Conservation (phyloP, 2,888 invertebrate genomes). For the Colostygia pectinataria region DNA sequence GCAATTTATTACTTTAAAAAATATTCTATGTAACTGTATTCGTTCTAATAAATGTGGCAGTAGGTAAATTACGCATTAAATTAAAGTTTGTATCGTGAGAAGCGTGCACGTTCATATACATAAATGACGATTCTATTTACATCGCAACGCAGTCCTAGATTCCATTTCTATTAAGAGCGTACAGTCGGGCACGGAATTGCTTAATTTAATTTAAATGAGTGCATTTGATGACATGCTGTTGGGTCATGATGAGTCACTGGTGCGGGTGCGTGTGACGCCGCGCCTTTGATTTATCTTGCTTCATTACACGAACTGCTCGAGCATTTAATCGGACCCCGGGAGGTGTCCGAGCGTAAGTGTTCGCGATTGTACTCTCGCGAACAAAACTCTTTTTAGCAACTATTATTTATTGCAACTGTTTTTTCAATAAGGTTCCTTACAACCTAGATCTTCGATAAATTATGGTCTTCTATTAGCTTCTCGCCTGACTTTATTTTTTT, state of each 20-base stretch:
- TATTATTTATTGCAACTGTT: too few relatives aligned
- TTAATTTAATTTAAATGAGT: conserved; percentile 42
- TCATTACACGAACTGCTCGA: conserved; percentile 68
- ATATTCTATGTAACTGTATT: conserved; percentile 1
- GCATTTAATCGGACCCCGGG: conserved; percentile 60
- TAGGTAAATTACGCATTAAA: conserved; percentile 14
- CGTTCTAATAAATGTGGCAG: conserved; percentile 4
- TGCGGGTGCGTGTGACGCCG: conserved; percentile 64
- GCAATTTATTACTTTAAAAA: too few relatives aligned
- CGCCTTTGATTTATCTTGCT: conserved; percentile 70
- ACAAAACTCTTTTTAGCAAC: conserved; percentile 10
- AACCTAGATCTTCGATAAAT: too few relatives aligned
- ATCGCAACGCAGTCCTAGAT: conserved; percentile 34
- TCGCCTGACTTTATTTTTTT: too few relatives aligned
- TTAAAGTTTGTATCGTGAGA: conserved; percentile 31
- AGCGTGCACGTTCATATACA: conserved; percentile 30
- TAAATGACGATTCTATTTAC: conserved; percentile 36
- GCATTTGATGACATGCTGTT: conserved; percentile 35
- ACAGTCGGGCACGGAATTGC: conserved; percentile 37
- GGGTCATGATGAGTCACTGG: conserved; percentile 57
- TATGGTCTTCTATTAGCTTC: too few relatives aligned
- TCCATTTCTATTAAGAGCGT: conserved; percentile 30
- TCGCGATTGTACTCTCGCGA: conserved; percentile 47
- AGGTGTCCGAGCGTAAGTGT: conserved; percentile 55
- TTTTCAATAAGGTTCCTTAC: too few relatives aligned